Evolutionary conservation across 2,888 invertebrate genomes (phyloP).

Genomic region (Peribatodes rhomboidaria): DNA sequence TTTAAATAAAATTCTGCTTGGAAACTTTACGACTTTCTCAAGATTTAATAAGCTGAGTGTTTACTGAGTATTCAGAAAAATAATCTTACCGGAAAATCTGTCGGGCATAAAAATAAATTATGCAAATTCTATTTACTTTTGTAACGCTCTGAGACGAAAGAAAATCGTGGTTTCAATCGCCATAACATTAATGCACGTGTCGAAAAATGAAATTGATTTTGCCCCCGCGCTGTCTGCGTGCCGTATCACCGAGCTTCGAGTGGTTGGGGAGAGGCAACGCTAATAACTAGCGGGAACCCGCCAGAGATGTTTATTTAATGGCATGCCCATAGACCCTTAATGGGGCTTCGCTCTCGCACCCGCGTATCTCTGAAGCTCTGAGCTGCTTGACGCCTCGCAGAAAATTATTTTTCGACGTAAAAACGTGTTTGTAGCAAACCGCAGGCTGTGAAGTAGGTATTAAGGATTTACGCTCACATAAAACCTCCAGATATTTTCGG

Average conservation of each 20-base stretch:
- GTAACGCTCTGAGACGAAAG: slow-evolving; percentile 39
- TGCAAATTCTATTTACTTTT: slow-evolving; percentile 45
- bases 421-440: slow-evolving; percentile 34
- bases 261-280: slow-evolving; percentile 78
- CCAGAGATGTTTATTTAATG: slow-evolving; percentile 86
- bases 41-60: slow-evolving; percentile 40
- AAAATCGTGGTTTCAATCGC: slow-evolving; percentile 69
- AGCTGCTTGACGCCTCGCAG: slow-evolving; percentile 47
- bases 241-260: slow-evolving; percentile 82
- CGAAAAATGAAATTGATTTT: slow-evolving; percentile 86
- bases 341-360: slow-evolving; percentile 67
- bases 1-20: slow-evolving; percentile 36
- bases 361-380: slow-evolving; percentile 47
- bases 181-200: slow-evolving; percentile 81
- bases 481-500: slow-evolving; percentile 15
- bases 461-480: slow-evolving; percentile 15
- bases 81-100: slow-evolving; percentile 37
- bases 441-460: slow-evolving; percentile 20
- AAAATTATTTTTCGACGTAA: slow-evolving; percentile 61
- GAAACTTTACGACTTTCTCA: slow-evolving; percentile 33
- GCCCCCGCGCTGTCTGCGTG: slow-evolving; percentile 79
- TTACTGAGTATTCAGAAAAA: slow-evolving; percentile 28
- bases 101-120: slow-evolving; percentile 42
- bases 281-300: slow-evolving; percentile 82
- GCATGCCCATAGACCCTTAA: slow-evolving; percentile 81